Evolutionary conservation across 2,888 invertebrate species (phyloP).

Genomic region (Galerucella nymphaeae): DNA sequence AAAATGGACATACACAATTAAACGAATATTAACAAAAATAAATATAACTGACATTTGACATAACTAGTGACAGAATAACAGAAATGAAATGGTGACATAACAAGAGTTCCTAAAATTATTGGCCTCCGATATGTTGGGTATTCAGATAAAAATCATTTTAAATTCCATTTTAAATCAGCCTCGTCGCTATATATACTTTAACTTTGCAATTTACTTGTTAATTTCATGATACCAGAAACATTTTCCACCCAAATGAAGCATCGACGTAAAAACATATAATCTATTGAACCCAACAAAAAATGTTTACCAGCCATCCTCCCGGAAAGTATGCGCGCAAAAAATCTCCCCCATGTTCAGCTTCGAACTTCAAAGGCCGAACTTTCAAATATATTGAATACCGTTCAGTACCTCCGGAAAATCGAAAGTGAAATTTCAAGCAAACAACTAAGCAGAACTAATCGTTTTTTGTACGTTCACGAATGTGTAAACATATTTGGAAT

Average conservation of each 20-base stretch:
- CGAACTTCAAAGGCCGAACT: slow-evolving; percentile 32
- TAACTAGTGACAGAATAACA: too few relatives aligned
- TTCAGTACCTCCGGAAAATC: slow-evolving; percentile 34
- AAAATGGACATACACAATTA: too few relatives aligned
- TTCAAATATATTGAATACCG: slow-evolving; percentile 34
- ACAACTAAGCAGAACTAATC: slow-evolving; percentile 53
- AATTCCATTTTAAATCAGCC: too few relatives aligned
- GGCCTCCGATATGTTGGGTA: too few relatives aligned
- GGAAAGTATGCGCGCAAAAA: slow-evolving; percentile 24
- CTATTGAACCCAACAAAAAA: slow-evolving; percentile 3
- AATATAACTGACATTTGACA: too few relatives aligned
- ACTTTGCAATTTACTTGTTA: background rate
- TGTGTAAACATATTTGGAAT: slow-evolving; percentile 56
- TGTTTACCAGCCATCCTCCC: background rate
- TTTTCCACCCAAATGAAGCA: background rate
- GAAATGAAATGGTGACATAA: too few relatives aligned
- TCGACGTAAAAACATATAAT: slow-evolving; percentile 7
- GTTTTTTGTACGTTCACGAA: slow-evolving; percentile 45
- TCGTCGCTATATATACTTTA: too few relatives aligned
- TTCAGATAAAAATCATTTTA: too few relatives aligned
- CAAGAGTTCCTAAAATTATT: too few relatives aligned
- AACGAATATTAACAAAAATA: too few relatives aligned
- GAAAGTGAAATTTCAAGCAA: slow-evolving; percentile 50
- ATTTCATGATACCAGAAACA: background rate
- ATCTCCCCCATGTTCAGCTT: slow-evolving; percentile 7